Conservation (phyloP, 2,888 invertebrate genomes). For the Monopis laevigella region DNA sequence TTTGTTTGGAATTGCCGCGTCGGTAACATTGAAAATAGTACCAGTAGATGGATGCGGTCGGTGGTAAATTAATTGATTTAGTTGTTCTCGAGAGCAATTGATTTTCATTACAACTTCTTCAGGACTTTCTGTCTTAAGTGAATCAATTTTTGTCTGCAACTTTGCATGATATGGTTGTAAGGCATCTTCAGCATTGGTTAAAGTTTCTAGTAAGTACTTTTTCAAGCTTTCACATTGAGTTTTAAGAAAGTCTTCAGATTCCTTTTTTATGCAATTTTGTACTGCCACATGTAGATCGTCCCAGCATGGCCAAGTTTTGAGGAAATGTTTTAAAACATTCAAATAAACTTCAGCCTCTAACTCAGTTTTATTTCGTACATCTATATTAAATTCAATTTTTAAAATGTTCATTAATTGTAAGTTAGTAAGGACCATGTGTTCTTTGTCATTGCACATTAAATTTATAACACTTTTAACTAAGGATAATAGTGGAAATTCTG, state of each 20-base stretch:
- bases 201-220: conserved; percentile 29
- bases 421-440: conserved; percentile 40
- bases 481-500: neutral
- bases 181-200: conserved; percentile 28
- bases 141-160: conserved; percentile 12
- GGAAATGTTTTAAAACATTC: conserved; percentile 40
- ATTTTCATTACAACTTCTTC: conserved; percentile 31
- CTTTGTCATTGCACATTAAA: too few species aligned
- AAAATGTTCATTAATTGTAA: conserved; percentile 40
- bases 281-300: conserved; percentile 37
- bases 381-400: conserved; percentile 34
- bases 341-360: conserved; percentile 43
- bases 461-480: neutral
- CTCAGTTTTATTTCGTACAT: conserved; percentile 28
- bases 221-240: conserved; percentile 35
- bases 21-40: conserved; percentile 31
- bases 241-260: conserved; percentile 26
- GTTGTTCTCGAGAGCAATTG: conserved; percentile 28
- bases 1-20: conserved; percentile 18
- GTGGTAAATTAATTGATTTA: conserved; percentile 31
- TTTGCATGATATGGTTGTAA: conserved; percentile 17
- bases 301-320: conserved; percentile 53
- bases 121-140: neutral
- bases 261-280: conserved; percentile 25
- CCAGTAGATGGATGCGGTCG: conserved; percentile 26